phyloP scores from a whole-genome alignment of 2,888 invertebrate genomes.

The Watsonalla cultraria region DNA sequence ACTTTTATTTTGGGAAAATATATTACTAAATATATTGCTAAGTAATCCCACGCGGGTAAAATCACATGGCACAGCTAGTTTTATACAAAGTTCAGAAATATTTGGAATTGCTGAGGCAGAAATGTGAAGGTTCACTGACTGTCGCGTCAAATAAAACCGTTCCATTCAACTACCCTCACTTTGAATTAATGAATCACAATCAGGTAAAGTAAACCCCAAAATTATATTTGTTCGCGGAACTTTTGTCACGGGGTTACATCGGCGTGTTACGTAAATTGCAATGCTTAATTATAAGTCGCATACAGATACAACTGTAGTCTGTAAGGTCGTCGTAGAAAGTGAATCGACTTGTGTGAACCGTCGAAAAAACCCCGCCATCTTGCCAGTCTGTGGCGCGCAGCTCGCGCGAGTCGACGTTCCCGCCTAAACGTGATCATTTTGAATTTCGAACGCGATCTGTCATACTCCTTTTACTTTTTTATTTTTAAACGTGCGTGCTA shows the following conservation, averaged over 20 bases:
- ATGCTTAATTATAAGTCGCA: conserved; percentile 74
- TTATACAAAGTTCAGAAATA: not conserved
- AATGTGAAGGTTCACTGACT: not conserved
- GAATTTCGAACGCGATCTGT: conserved; percentile 51
- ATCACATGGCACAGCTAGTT: too few relatives aligned
- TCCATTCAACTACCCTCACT: not conserved
- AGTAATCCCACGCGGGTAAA: too few relatives aligned
- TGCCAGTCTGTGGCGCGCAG: conserved; percentile 72
- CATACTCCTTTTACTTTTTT: conserved; percentile 38
- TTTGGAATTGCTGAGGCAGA: not conserved
- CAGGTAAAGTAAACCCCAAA: not conserved
- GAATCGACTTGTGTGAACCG: conserved; percentile 77
- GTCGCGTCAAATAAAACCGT: not conserved
- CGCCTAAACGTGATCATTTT: conserved; percentile 49
- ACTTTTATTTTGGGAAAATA: too few relatives aligned
- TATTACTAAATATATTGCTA: too few relatives aligned
- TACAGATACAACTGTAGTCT: conserved; percentile 55
- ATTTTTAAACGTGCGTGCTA: conserved; percentile 47
- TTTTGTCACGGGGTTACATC: conserved; percentile 62
- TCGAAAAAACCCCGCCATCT: conserved; percentile 75
- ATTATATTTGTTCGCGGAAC: conserved; percentile 45
- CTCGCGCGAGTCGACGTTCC: conserved; percentile 66
- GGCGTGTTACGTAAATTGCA: conserved; percentile 69
- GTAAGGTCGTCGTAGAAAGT: conserved; percentile 79
- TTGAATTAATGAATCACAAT: not conserved